Conservation (phyloP, 2,113 vertebrate genomes). For the Lathamus discolor region DNA sequence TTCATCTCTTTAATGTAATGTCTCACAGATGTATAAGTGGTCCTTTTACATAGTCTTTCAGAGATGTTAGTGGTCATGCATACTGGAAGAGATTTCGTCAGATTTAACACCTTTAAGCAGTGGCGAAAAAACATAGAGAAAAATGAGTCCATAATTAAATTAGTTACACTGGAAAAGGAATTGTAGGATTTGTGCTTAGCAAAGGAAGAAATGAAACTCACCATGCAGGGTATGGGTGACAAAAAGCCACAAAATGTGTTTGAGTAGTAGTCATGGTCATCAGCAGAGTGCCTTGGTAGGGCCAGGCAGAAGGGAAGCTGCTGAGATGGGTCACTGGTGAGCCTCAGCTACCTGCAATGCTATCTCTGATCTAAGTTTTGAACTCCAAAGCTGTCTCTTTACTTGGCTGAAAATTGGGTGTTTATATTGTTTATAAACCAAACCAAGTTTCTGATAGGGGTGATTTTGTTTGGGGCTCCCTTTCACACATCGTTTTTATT, state of each 20-base stretch:
- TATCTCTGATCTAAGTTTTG: background rate
- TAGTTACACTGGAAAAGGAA: background rate
- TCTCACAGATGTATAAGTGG: background rate
- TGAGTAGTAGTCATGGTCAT: rapidly evolving
- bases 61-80: background rate
- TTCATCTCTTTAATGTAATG: background rate
- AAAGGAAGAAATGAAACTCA: background rate
- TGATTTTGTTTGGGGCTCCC: background rate
- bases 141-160: background rate
- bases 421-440: background rate
- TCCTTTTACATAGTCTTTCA: background rate
- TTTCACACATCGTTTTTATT: background rate
- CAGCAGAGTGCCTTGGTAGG: background rate
- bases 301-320: background rate
- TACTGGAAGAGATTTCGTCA: background rate
- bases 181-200: background rate
- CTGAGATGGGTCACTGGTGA: background rate
- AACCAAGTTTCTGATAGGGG: background rate
- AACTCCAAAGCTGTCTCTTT: background rate
- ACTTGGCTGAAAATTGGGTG: background rate
- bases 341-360: background rate
- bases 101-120: background rate
- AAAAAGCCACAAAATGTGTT: background rate
- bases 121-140: background rate
- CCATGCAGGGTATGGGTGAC: no score